Evolutionary conservation across 2,113 vertebrate species (phyloP), one percentile per base, ranked within the genome.

Genomic region (Xenopus borealis): DNA sequence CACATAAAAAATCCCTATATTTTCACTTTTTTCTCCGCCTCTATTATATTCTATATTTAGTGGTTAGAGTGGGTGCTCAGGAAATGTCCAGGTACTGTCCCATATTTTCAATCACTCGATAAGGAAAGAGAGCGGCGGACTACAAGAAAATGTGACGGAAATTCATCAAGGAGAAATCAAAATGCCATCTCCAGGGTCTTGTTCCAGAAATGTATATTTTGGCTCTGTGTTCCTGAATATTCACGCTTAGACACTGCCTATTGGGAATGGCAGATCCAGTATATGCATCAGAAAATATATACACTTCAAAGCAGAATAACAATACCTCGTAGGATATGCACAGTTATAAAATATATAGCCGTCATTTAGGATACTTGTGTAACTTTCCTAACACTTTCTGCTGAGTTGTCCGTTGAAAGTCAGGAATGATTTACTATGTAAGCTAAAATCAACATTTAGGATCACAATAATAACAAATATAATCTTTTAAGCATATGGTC

Each of bases 151-250:
- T 75, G 57, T 69, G 66, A 69, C 70, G 59, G 73, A 64, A 77
- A 77, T 64, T 70, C 74, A 70, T 77, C 66, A 77, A 70, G 74
- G 59, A 55, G 61, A 70, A 44, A 46, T 69, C 58, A 76, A 68
- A 62, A 57, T 76, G 44, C 45, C 16, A 14, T 70, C 74, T 62
- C 74, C 30, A 1, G 74, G 45, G 74, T 30, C 68, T 70, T 70
- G 74, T 63, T 69, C 74, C 53, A 77, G 66, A 77, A 77, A 77
- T 45, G 74, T 70, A 69, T 50, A 63, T 63, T 70, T 69, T 64
- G 59, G 74, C 55, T 77, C 66, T 50, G 69, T 66, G 19, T 47
- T 47, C 59, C 18, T 77, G 68, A 77, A 77, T 66, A 75, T 62
- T 62, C 44, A 50, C 52, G 55, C 10, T 50, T 55, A 14, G n/a